Base-by-base conservation (phyloP, 2,113 vertebrate genomes). In the Campylorhamphus procurvoides region DNA sequence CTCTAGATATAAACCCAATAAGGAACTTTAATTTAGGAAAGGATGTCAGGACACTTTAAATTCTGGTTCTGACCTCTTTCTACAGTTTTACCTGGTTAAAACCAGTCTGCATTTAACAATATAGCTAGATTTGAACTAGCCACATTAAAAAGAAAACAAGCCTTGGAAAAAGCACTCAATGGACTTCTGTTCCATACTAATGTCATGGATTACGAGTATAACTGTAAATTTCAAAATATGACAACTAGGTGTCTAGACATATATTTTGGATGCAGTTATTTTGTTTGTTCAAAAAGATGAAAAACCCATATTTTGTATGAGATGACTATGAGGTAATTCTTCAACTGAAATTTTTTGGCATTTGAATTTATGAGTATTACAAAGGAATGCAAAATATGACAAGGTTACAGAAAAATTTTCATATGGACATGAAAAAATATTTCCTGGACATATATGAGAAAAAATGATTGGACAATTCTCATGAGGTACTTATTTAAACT, bases 171-270 rank as follows among this genome's bases (percentile, higher is more conserved):
- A 84, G 6, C 14, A 28, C 6, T 69, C 67, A 12, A n/a, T 29
- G 12, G 50, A 9, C 5, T 75, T 84, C 17, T 63, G 10, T 63
- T 67, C 23, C 9, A 20, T 68, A n/a, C 14, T 66, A 49, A 15
- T 55, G 12, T 37, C 50, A 50, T 8, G 9, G 14, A 24, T 60
- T 39, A 58, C 4, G 2, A 85, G 4, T 19, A 27, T 39, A 79
- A 59, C 7, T 58, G 12, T 10, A 86, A 44, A 40, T 47, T 76
- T 89, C 27, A 80, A 58, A 64, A 60, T n/a, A 72, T 44, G 24
- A 12, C 24, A 88, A 22, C 31, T n/a, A 22, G 11, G 14, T 75
- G 53, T 10, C 12, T 50, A 68, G 22, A 19, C 0, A 0, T 58
- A 19, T 52, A 46, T 59, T 58, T 63, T 85, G 10, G 7, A 46